These are phyloP conservation scores for Poecilia gillii DNA, from an alignment of 2,797 vertebrate species.

Conservation along the genomic window DNA sequence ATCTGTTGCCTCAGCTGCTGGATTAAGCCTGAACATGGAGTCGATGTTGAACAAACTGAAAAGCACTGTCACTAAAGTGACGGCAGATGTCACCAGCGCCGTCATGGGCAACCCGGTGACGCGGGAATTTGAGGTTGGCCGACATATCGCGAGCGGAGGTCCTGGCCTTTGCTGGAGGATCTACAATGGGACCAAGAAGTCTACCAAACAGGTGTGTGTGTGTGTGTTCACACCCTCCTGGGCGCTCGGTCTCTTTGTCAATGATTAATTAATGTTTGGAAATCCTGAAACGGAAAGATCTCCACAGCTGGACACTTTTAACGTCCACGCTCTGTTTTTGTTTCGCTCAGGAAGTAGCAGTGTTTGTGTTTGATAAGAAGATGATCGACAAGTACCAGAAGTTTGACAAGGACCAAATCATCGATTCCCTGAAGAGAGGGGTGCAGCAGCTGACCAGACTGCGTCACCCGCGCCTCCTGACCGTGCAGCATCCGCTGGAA, in stretches of 20 bases:
- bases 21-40: conserved; percentile 86
- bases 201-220: conserved; percentile 95
- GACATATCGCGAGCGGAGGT: conserved; percentile 95
- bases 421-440: conserved; percentile 93
- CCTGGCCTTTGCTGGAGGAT: conserved; percentile 96
- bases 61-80: conserved; percentile 98
- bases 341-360: conserved; percentile 92
- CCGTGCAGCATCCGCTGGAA: conserved; percentile 97
- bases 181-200: conserved; percentile 98
- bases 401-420: conserved; percentile 97
- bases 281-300: neutral
- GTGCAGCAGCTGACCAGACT: conserved; percentile 96
- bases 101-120: conserved; percentile 99
- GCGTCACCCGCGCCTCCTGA: conserved; percentile 94
- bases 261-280: neutral
- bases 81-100: conserved; percentile 96
- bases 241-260: neutral
- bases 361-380: conserved; percentile 99
- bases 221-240: neutral
- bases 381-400: conserved; percentile 95
- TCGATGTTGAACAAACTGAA: conserved; percentile 98
- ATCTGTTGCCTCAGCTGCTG: conserved; percentile 40
- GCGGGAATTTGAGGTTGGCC: conserved; percentile 95
- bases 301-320: neutral
- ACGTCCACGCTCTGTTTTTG: conserved; percentile 1